Conservation (phyloP, 2,113 vertebrate species). For the Arenaria interpres region DNA sequence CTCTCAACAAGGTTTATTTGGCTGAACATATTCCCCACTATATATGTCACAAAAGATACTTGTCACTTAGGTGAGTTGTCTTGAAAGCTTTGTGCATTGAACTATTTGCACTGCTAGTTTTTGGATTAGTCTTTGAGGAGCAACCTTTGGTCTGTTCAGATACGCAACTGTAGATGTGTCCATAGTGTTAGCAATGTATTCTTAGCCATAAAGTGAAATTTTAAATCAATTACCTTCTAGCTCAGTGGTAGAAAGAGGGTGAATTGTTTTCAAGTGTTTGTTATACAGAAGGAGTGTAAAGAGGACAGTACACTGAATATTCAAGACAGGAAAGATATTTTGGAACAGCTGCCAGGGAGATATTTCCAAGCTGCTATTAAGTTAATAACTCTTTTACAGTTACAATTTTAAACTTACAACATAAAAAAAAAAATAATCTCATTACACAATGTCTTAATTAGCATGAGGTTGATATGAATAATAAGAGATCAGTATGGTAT, state of each 20-base stretch:
- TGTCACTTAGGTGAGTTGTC: background rate
- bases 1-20: constrained; percentile 2
- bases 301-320: background rate
- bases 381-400: background rate
- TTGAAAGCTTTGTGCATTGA: background rate
- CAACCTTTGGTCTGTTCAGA: background rate
- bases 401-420: background rate
- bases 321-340: background rate
- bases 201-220: background rate
- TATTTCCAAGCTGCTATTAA: constrained; percentile 1
- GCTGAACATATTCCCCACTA: background rate
- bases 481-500: background rate
- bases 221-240: background rate
- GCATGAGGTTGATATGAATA: background rate
- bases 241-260: background rate
- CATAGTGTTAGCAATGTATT: background rate
- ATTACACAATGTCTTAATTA: background rate
- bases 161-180: background rate
- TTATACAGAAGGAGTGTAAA: background rate
- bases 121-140: background rate
- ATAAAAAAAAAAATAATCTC: background rate
- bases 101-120: background rate
- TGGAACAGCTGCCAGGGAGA: background rate
- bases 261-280: background rate
- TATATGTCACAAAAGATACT: background rate